Base-by-base conservation (phyloP, 2,888 invertebrate genomes). In the Myathropa florea region DNA sequence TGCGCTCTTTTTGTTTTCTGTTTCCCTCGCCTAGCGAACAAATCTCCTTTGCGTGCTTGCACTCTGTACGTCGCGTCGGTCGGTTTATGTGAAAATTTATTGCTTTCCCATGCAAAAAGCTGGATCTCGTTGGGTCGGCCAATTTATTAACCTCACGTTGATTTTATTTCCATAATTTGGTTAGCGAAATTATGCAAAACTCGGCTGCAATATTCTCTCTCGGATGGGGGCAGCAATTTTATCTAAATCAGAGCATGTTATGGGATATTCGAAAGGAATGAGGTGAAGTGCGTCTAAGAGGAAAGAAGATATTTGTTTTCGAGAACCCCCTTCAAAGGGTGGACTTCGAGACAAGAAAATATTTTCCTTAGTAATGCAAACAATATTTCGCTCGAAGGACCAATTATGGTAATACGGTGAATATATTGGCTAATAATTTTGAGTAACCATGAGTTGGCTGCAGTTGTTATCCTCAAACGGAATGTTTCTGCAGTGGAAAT, bases 41-140 rank as follows among this genome's bases (percentile, higher is more conserved):
- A 86, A 83, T 83, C 82, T 79, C 68, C 36, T 30, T 83, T 83
- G 79, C 83, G 78, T 78, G 86, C 64, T 78, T 71, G 63, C 67
- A 75, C 28, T 86, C 57, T 63, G 23, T 10, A 26, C 65, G 18
- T 39, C 14, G n/a, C 12, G 18, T 14, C 12, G 28, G 21, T 57
- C 12, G 77, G 70, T 75, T 79, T 57, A 75, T 83, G 65, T 46
- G 53, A 10, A 33, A 79, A 86, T 83, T 79, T 86, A 83, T 78
- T 63, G 75, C 75, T 73, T 53, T 46, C 21, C 24, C 63, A 60
- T 57, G 36, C 24, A 63, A 60, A 76, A 75, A 59, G 33, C 28
- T 59, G 24, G 14, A 28, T 46, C 46, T 46, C 46, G 46, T 18
- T 18, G 46, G 61, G 65, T 14, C 7, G 28, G 21, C 26, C 36